Conservation (phyloP, 2,113 vertebrate genomes). For the Anolis carolinensis region DNA sequence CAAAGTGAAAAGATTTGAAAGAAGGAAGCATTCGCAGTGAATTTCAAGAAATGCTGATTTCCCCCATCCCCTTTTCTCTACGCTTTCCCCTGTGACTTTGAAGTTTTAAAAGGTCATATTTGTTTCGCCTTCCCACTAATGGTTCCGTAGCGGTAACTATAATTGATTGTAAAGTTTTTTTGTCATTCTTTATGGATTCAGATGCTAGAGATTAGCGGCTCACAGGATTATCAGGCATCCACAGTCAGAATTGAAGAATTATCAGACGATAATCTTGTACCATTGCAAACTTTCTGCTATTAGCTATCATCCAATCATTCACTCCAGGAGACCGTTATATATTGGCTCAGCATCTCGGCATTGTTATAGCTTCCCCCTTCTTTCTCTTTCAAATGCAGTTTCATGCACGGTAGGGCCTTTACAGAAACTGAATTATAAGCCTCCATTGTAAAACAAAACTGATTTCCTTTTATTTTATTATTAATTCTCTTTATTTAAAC, state of each 20-base stretch:
- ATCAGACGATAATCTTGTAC: constrained; percentile 70
- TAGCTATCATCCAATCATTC: constrained; percentile 65
- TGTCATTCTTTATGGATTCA: constrained; percentile 64
- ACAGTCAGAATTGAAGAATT: constrained; percentile 68
- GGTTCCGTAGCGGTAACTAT: constrained; percentile 46
- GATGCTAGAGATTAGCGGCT: constrained; percentile 66
- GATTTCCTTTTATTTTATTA: constrained; percentile 49
- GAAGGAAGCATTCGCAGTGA: constrained; percentile 17
- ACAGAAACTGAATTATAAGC: constrained; percentile 48
- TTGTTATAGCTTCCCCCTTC: constrained; percentile 55
- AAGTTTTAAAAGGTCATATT: constrained; percentile 59
- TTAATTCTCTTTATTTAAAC: constrained; percentile 68
- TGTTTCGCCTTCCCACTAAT: constrained; percentile 58
- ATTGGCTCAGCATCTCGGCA: constrained; percentile 56
- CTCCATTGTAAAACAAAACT: constrained; percentile 44
- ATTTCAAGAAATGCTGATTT: constrained; percentile 35
- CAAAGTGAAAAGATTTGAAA: constrained; percentile 39
- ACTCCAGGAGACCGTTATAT: constrained; percentile 62
- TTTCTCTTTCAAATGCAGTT: constrained; percentile 61
- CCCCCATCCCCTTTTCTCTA: not conserved
- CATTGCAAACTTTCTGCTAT: constrained; percentile 63
- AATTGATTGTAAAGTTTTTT: constrained; percentile 62
- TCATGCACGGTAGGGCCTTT: constrained; percentile 46
- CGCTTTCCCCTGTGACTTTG: constrained; percentile 53
- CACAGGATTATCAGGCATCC: constrained; percentile 62